Percentiles rank a stretch among this genome's conserved stretches.
Evolutionary conservation across 2,888 invertebrate species (phyloP).

Genomic region (Heliothis peltigera): DNA sequence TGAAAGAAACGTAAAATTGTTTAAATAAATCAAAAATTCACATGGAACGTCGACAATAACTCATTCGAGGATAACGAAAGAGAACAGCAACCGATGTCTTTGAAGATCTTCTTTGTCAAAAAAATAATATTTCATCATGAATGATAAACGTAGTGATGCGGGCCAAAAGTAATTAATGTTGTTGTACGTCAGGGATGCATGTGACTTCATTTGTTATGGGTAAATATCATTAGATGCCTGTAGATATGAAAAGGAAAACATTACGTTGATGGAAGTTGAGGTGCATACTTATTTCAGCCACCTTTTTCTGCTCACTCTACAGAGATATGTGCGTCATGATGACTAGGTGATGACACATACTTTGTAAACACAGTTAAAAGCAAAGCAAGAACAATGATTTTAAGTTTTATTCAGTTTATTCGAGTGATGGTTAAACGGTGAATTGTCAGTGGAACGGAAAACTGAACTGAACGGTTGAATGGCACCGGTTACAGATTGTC

Average conservation of each 20-base stretch:
- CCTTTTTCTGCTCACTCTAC: constrained; percentile 21
- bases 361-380: constrained; percentile 20
- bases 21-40: constrained; percentile 25
- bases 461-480: constrained; percentile 57
- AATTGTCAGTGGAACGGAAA: constrained; percentile 48
- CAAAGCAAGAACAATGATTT: constrained; percentile 45
- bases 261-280: constrained; percentile 28
- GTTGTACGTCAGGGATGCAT: constrained; percentile 53
- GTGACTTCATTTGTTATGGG: constrained; percentile 47
- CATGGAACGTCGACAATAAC: constrained; percentile 17
- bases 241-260: constrained; percentile 29
- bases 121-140: constrained; percentile 22
- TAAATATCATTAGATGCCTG: constrained; percentile 27
- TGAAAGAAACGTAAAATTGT: constrained; percentile 19
- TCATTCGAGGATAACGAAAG: constrained; percentile 10
- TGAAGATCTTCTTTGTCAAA: constrained; percentile 22
- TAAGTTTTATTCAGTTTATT: constrained; percentile 64
- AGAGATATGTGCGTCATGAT: constrained; percentile 41
- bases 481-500: constrained; percentile 46
- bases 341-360: no score
- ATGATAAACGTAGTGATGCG: constrained; percentile 23
- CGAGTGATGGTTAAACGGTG: constrained; percentile 53
- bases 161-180: constrained; percentile 43
- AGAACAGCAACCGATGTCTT: constrained; percentile 22
- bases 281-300: constrained; percentile 33